These are phyloP conservation scores for Meganola albula DNA, from an alignment of 2,888 invertebrate species.

Conservation along the genomic window DNA sequence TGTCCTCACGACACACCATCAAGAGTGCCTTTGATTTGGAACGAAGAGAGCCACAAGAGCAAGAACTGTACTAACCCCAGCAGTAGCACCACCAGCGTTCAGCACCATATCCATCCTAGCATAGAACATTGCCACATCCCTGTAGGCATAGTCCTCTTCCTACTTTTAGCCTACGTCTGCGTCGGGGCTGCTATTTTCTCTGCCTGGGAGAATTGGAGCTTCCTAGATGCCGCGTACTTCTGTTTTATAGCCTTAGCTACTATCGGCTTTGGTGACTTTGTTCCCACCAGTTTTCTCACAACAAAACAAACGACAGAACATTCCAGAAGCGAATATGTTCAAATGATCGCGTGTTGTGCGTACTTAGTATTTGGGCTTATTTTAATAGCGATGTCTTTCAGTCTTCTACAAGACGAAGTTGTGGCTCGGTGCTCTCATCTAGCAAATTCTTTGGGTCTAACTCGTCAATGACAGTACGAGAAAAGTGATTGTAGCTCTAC, in stretches of 20 bases:
- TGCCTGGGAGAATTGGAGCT: slow-evolving; percentile 88
- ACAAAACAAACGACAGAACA: slow-evolving; percentile 61
- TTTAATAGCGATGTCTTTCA: slow-evolving; percentile 90
- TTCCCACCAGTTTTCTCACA: slow-evolving; percentile 78
- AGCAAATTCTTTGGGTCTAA: slow-evolving; percentile 82
- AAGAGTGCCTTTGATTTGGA: slow-evolving; percentile 84
- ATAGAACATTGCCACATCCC: slow-evolving; percentile 67
- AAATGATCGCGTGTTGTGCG: slow-evolving; percentile 87
- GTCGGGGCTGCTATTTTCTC: slow-evolving; percentile 87
- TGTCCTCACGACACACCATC: slow-evolving; percentile 86
- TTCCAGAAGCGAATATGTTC: slow-evolving; percentile 79
- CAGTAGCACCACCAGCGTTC: slow-evolving; percentile 51
- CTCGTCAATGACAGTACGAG: slow-evolving; percentile 78
- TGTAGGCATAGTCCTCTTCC: slow-evolving; percentile 78
- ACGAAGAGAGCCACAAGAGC: slow-evolving; percentile 59
- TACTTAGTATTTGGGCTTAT: slow-evolving; percentile 88
- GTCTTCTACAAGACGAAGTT: slow-evolving; percentile 88
- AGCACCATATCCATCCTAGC: slow-evolving; percentile 48
- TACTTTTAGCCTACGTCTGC: slow-evolving; percentile 85
- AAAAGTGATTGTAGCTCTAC: slow-evolving; percentile 71
- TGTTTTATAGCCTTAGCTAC: slow-evolving; percentile 91
- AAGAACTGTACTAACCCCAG: slow-evolving; percentile 60
- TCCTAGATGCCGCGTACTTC: slow-evolving; percentile 89
- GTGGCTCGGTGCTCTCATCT: slow-evolving; percentile 84
- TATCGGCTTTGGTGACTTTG: slow-evolving; percentile 88